Percentiles rank a stretch among this genome's conserved stretches.
Evolutionary conservation across 2,888 invertebrate genomes (phyloP).

Genomic region (Steromphala cineraria): DNA sequence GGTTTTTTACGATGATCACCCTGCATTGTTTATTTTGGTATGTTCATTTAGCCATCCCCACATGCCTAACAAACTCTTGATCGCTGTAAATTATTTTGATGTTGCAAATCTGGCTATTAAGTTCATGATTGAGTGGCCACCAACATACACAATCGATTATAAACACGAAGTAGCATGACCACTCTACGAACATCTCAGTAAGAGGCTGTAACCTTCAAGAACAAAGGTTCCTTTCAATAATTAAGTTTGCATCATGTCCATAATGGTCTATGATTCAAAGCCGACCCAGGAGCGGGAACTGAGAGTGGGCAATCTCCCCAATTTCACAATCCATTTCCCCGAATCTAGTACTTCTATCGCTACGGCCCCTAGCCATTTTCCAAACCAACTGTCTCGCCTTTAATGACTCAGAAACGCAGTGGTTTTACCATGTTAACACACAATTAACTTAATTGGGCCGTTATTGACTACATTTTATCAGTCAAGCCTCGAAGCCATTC

Average conservation of each 20-base stretch:
- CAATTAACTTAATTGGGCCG: constrained; percentile 15
- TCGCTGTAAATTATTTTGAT: too few relatives aligned
- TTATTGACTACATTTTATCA: constrained; percentile 18
- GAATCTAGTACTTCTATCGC: not conserved
- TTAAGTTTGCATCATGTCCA: not conserved
- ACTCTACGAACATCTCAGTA: not conserved
- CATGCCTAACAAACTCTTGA: too few relatives aligned
- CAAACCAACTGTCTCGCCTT: not conserved
- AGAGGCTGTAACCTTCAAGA: not conserved
- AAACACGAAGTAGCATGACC: not conserved
- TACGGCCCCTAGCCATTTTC: constrained; percentile 1
- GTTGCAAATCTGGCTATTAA: not conserved
- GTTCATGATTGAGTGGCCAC: not conserved
- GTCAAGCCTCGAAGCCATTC: not conserved
- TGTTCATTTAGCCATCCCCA: too few relatives aligned
- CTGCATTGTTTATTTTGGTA: too few relatives aligned
- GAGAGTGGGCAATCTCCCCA: not conserved
- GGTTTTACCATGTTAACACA: constrained; percentile 17
- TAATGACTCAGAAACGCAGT: constrained; percentile 2
- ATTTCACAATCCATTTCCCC: constrained; percentile 11
- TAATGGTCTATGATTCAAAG: not conserved
- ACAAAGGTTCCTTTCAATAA: constrained; percentile 6
- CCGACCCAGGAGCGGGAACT: not conserved
- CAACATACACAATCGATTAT: not conserved
- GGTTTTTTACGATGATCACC: too few relatives aligned